phyloP scores from a whole-genome alignment of 2,113 vertebrate species.

The Euleptes europaea region DNA sequence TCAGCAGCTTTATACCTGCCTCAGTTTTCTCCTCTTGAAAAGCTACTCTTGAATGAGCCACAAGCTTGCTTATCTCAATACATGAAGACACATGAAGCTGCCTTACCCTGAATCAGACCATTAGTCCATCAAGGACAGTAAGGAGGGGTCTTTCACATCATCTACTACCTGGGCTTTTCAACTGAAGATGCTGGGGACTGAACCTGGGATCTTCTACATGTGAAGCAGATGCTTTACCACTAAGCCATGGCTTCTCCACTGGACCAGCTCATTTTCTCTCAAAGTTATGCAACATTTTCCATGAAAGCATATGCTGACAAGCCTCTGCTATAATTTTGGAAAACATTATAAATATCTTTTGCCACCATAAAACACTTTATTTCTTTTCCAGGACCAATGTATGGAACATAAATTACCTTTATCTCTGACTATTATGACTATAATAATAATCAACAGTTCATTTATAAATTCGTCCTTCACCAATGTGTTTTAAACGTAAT shows the following conservation, averaged over 20 bases:
- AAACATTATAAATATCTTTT: conserved; percentile 21
- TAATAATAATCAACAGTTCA: neutral
- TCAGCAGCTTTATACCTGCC: neutral
- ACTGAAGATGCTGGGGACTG: no score
- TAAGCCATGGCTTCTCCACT: neutral
- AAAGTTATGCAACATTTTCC: neutral
- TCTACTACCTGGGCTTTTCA: no score
- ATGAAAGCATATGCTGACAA: neutral
- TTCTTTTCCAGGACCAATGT: neutral
- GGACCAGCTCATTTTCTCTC: neutral
- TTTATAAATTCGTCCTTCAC: neutral
- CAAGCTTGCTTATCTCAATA: neutral
- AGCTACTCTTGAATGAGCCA: conserved; percentile 13
- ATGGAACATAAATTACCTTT: neutral
- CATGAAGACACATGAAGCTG: neutral
- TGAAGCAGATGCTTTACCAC: no score
- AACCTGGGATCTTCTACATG: no score
- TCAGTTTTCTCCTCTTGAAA: neutral
- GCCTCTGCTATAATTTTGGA: neutral
- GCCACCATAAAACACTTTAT: rapidly evolving
- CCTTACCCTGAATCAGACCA: no score
- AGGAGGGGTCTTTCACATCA: no score
- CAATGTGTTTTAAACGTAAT: neutral
- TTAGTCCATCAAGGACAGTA: no score
- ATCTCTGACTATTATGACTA: neutral